These are phyloP conservation scores for Hippocampus abdominalis DNA, from an alignment of 2,113 vertebrate genomes.

Conservation along the genomic window DNA sequence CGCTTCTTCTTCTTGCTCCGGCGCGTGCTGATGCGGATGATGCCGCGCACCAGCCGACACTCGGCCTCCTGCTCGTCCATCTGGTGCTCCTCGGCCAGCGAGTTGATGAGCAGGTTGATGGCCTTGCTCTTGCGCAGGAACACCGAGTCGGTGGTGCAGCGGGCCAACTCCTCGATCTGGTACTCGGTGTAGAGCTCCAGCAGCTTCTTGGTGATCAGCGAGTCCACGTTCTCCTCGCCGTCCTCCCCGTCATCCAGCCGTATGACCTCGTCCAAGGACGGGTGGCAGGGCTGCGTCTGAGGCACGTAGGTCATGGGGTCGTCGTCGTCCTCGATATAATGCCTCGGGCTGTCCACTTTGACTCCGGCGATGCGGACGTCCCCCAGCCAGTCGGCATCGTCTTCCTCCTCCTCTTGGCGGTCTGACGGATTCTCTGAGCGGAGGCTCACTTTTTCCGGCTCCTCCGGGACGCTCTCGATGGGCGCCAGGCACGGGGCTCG, in stretches of 20 bases:
- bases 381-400: conserved; percentile 78
- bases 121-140: conserved; percentile 90
- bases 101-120: conserved; percentile 92
- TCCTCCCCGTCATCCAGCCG: conserved; percentile 77
- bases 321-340: conserved; percentile 73
- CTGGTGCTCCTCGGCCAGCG: conserved; percentile 67
- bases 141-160: conserved; percentile 90
- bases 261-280: conserved; percentile 66
- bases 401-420: conserved; percentile 23
- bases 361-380: conserved; percentile 77
- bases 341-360: conserved; percentile 54
- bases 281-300: conserved; percentile 62
- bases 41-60: conserved; percentile 86
- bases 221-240: conserved; percentile 82
- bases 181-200: conserved; percentile 93
- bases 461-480: conserved; percentile 59
- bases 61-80: conserved; percentile 89
- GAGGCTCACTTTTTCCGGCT: conserved; percentile 52
- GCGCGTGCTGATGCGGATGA: conserved; percentile 94
- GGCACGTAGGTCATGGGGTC: conserved; percentile 3
- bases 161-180: conserved; percentile 92
- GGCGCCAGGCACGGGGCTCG: conserved; percentile 56
- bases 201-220: conserved; percentile 89
- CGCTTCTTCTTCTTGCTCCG: conserved; percentile 65
- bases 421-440: conserved; percentile 36